Percentiles rank a stretch among this genome's conserved stretches.
Conservation (phyloP, 1,140 invertebrate species). For the Drosophila lacertosa region DNA sequence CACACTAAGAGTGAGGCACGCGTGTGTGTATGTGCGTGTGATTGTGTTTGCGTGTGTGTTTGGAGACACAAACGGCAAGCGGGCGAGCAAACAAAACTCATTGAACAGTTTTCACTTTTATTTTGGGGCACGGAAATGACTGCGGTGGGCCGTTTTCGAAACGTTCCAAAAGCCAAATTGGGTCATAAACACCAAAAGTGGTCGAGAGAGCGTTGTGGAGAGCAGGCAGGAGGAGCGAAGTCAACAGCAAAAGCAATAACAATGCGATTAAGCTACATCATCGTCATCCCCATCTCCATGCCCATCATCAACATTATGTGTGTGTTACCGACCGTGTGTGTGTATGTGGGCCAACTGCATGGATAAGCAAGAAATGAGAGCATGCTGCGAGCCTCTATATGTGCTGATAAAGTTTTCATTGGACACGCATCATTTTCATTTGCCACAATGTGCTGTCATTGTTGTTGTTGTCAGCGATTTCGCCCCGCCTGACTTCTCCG, state of each 20-base stretch:
- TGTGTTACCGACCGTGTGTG: background rate
- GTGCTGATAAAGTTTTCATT: conserved; percentile 50
- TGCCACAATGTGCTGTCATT: conserved; percentile 28
- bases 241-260: conserved; percentile 26
- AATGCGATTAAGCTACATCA: conserved; percentile 59
- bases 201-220: conserved; percentile 2
- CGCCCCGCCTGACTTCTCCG: background rate
- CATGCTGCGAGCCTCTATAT: conserved; percentile 23
- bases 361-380: conserved; percentile 38
- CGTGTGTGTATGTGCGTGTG: too few species aligned
- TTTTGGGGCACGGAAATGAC: conserved; percentile 73
- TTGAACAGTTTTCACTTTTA: conserved; percentile 69
- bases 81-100: conserved; percentile 21
- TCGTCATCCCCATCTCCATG: conserved; percentile 41
- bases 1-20: background rate
- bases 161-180: conserved; percentile 49
- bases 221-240: conserved; percentile 11
- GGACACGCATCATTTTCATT: conserved; percentile 47
- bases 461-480: conserved; percentile 18
- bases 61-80: conserved; percentile 12
- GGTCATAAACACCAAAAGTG: conserved; percentile 53
- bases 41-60: conserved; percentile 4
- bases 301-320: conserved; percentile 2
- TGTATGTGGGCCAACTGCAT: conserved; percentile 40
- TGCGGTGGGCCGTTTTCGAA: conserved; percentile 32